Percentiles rank a stretch among this genome's conserved stretches.
These are phyloP conservation scores for Phyllopteryx taeniolatus DNA, from an alignment of 2,113 vertebrate genomes.

Conservation along the genomic window DNA sequence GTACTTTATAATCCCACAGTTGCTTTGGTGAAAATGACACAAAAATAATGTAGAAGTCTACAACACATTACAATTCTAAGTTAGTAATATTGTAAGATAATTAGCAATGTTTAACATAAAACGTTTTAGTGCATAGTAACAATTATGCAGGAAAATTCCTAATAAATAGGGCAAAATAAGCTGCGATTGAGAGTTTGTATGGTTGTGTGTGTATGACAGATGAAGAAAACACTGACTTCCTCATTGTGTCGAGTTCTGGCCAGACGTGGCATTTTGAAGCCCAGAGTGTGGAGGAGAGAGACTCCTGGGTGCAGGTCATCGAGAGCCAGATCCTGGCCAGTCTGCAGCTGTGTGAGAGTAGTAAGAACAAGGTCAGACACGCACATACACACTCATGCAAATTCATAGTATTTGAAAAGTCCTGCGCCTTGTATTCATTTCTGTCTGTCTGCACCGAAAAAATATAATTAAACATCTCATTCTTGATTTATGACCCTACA, in stretches of 20 bases:
- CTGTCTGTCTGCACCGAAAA: constrained; percentile 10
- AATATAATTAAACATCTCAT: not conserved
- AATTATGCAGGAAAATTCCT: too few species aligned
- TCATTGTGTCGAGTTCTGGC: constrained; percentile 89
- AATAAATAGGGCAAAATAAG: too few species aligned
- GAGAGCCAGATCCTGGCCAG: constrained; percentile 95
- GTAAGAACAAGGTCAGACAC: constrained; percentile 84
- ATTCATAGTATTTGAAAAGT: not conserved
- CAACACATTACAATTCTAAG: too few species aligned
- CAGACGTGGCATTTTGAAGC: constrained; percentile 96
- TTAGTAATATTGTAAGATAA: too few species aligned
- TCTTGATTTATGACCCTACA: not conserved
- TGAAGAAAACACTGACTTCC: constrained; percentile 93
- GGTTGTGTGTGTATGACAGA: constrained; percentile 56
- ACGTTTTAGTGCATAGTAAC: too few species aligned
- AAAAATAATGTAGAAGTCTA: too few species aligned
- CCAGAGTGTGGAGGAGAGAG: constrained; percentile 85
- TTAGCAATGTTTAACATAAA: too few species aligned
- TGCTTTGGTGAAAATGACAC: too few species aligned
- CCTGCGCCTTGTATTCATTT: not conserved
- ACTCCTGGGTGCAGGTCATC: constrained; percentile 92
- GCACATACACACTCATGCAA: not conserved
- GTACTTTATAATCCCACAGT: too few species aligned
- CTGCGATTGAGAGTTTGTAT: not conserved
- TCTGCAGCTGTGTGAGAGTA: constrained; percentile 92